Evolutionary conservation across 2,113 vertebrate species (phyloP), one percentile per base, ranked within the genome.

Genomic region (Sebastes fasciatus): DNA sequence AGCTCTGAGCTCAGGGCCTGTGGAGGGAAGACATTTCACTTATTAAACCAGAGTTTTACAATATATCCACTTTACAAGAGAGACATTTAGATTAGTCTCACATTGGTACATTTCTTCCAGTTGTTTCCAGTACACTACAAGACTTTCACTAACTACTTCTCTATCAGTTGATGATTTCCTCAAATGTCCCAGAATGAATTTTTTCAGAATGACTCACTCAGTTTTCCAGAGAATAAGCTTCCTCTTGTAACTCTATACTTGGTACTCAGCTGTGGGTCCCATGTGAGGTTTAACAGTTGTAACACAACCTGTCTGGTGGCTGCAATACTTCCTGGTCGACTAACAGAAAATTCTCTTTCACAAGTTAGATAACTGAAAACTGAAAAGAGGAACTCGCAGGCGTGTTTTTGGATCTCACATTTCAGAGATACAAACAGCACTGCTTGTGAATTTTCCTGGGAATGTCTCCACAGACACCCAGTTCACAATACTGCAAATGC

Each of bases 1-100:
- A 99, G 91, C 90, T 99, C 98, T 4, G 92, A 96, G 89, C 97
- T 98, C 95, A 99, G 94, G 0, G 95, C 96, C 98, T 99, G 87
- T 0, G 60, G 54, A 42, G 23, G 61, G 46, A 62, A 11, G 0
- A n/a, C 0, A 64, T 1, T 0, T 48, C 0, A 58, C 60, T 70
- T 16, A 51, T 23, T 77, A 9, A 70, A 64, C 12, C 14, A 8
- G 7, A 16, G 14, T 19, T 12, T 45, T 2, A 40, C 58, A 34
- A 43, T 40, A 58, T 1, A 17, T 12, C 8, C 54, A 34, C 54
- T n/a, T 55, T 6, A 52, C 55, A 12, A 16, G 7, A 5, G 5
- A 60, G 23, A 7, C 8, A 61, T 34, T 23, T 60, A 60, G 26
- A 19, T 40, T 19, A 5, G 17, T 48, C 16, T 49, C 16, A 48